phyloP scores from a whole-genome alignment of 1,140 invertebrate genomes.

The Dinoponera quadriceps region DNA sequence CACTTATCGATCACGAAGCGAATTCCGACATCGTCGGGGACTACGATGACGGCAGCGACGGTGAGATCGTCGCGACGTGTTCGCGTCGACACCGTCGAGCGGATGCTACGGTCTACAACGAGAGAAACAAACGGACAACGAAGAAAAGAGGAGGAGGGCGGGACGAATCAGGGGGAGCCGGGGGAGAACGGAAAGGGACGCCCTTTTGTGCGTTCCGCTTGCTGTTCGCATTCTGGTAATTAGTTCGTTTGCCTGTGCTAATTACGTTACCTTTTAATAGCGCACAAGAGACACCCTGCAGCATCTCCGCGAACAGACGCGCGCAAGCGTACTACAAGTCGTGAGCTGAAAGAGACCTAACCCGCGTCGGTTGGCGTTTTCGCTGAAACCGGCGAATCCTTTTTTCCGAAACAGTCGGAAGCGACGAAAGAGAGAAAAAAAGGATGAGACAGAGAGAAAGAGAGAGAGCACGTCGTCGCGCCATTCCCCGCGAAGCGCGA shows the following conservation, averaged over 20 bases:
- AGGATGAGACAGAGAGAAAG: slow-evolving; percentile 55
- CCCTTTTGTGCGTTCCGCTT: slow-evolving; percentile 80
- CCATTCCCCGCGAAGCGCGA: not conserved
- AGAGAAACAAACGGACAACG: slow-evolving; percentile 46
- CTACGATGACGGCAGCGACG: not conserved
- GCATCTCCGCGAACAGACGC: slow-evolving; percentile 52
- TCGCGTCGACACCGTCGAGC: slow-evolving; percentile 9
- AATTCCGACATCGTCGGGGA: slow-evolving; percentile 44
- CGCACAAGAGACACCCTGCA: slow-evolving; percentile 69
- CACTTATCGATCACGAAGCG: slow-evolving; percentile 36
- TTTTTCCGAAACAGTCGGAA: slow-evolving; percentile 47
- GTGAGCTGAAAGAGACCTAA: slow-evolving; percentile 48
- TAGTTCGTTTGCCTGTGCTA: slow-evolving; percentile 84
- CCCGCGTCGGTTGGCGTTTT: slow-evolving; percentile 8
- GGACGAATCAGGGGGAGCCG: slow-evolving; percentile 43
- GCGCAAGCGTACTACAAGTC: slow-evolving; percentile 41
- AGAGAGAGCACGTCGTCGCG: not conserved
- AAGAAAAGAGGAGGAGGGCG: slow-evolving; percentile 45
- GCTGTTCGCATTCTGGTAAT: slow-evolving; percentile 83
- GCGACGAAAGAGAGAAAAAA: slow-evolving; percentile 36
- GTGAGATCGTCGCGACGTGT: not conserved
- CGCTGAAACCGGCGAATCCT: slow-evolving; percentile 2
- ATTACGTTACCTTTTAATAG: slow-evolving; percentile 82
- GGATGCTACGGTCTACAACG: slow-evolving; percentile 26
- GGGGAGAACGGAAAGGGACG: not conserved